phyloP scores from a whole-genome alignment of 1,140 invertebrate species.

The Oryzaephilus surinamensis region DNA sequence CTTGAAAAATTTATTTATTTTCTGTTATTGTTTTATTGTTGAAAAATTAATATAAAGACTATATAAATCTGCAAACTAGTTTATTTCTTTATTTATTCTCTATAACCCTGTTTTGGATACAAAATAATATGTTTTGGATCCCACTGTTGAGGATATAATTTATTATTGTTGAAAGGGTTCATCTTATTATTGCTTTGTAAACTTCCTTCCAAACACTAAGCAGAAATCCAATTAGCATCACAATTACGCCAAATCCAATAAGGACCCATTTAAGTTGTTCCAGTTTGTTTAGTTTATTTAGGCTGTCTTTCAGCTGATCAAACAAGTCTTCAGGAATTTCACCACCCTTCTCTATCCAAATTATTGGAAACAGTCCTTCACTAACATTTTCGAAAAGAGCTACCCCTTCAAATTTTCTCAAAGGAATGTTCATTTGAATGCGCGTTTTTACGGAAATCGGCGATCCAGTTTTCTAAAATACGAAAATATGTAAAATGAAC shows the following conservation, averaged over 20 bases:
- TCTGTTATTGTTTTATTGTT: too few species aligned
- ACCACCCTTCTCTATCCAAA: slow-evolving; percentile 53
- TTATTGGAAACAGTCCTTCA: slow-evolving; percentile 46
- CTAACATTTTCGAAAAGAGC: slow-evolving; percentile 48
- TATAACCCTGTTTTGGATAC: too few species aligned
- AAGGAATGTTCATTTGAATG: slow-evolving; percentile 55
- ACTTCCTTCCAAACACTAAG: slow-evolving; percentile 10
- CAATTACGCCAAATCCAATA: slow-evolving; percentile 18
- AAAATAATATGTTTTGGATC: too few species aligned
- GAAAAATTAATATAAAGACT: too few species aligned
- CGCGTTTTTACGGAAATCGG: slow-evolving; percentile 52
- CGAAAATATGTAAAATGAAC: too few species aligned
- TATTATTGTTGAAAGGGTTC: too few species aligned
- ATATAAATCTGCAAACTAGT: too few species aligned
- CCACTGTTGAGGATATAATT: too few species aligned
- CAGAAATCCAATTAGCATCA: slow-evolving; percentile 4
- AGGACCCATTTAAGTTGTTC: slow-evolving; percentile 36
- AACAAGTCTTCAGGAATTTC: slow-evolving; percentile 6
- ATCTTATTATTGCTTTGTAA: background rate
- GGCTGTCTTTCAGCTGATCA: slow-evolving; percentile 19
- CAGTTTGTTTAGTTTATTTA: slow-evolving; percentile 38
- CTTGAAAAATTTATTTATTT: too few species aligned
- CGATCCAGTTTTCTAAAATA: slow-evolving; percentile 50
- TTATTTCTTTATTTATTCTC: too few species aligned
- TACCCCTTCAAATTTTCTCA: slow-evolving; percentile 49